Evolutionary conservation across 1,140 invertebrate species (phyloP), one percentile per base, ranked within the genome.

Genomic region (Lanistes nyassanus): DNA sequence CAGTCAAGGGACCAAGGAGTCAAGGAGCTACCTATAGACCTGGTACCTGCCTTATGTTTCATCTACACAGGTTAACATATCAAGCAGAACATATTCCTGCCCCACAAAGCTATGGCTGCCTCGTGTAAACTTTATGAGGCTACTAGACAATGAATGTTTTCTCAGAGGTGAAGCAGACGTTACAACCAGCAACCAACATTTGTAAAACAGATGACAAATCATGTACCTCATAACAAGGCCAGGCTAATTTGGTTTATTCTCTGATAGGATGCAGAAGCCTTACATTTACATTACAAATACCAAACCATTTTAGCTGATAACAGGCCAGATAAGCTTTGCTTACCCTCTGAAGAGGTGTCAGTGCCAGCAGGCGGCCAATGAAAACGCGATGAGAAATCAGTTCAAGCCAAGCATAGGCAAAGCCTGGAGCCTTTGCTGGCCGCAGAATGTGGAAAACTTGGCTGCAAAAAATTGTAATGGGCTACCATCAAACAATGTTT

Each of bases 331-430:
- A 47, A 21, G 36, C 21, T 53, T 26, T 72, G 71, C 81, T 79
- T 81, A 90, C 90, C 83, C 92, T 92, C 79, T 92, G 92, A 70
- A 92, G 91, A 64, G 91, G 94, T 36, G 96, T 97, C 37, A 95
- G 93, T 0, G 95, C 96, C 19, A 99, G 90, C 90, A 99, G 95
- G 72, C 97, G 91, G 23, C 96, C 97, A 79, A 99, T 95, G 88
- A 99, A 99, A 0, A 97, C 94, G 58, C 98, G 91, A 89, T 99
- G 97, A 1, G 97, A 97, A 21, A 99, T 94, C 31, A 99, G 91
- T 89, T 99, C 98, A 53, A 99, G 89, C 98, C 98, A 99, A 23
- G 98, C 96, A 88, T 97, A 99, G 66, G 96, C 95, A 90, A 99
- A 99, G 0, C 96, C 97, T 0, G 98, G 96, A 0, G 96, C 96